These are phyloP conservation scores for Amphipoea lucens DNA, from an alignment of 2,888 invertebrate genomes.

Conservation along the genomic window DNA sequence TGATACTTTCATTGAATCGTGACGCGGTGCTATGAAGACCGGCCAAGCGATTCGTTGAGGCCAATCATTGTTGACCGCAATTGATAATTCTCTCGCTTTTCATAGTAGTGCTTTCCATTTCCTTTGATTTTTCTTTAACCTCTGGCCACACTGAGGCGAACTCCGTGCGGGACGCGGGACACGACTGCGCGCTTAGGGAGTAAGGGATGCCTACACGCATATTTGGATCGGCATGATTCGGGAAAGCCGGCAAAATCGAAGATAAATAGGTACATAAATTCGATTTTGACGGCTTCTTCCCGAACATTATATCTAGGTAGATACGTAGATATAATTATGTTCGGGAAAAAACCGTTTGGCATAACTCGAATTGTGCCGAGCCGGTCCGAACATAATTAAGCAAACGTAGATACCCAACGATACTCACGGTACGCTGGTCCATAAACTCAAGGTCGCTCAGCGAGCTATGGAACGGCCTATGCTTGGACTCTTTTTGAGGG, in stretches of 20 bases:
- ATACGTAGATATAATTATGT: background rate
- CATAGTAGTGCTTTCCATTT: slow-evolving; percentile 67
- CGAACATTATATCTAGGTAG: background rate
- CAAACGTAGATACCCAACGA: background rate
- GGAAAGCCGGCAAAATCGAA: too few relatives aligned
- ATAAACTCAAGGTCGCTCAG: background rate
- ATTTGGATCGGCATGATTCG: background rate
- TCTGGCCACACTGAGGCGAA: background rate
- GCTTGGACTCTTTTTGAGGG: background rate
- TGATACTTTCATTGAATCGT: slow-evolving; percentile 67
- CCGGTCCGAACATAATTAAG: background rate
- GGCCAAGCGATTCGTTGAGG: slow-evolving; percentile 43
- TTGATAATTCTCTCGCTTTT: slow-evolving; percentile 66
- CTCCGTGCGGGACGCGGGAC: background rate
- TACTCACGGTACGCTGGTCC: background rate
- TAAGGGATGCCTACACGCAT: background rate
- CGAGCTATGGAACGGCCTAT: background rate
- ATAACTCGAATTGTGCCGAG: background rate
- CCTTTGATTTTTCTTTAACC: slow-evolving; percentile 52
- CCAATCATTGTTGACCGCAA: slow-evolving; percentile 65
- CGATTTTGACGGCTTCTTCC: background rate
- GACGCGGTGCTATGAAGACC: slow-evolving; percentile 49
- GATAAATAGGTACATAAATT: background rate
- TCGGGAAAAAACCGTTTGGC: background rate
- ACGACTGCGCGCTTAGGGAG: background rate